A percentile compares a stretch with the other conserved stretches of the same genome.
Evolutionary conservation across 2,113 vertebrate species (phyloP).

Genomic region (Saguinus imperator): DNA sequence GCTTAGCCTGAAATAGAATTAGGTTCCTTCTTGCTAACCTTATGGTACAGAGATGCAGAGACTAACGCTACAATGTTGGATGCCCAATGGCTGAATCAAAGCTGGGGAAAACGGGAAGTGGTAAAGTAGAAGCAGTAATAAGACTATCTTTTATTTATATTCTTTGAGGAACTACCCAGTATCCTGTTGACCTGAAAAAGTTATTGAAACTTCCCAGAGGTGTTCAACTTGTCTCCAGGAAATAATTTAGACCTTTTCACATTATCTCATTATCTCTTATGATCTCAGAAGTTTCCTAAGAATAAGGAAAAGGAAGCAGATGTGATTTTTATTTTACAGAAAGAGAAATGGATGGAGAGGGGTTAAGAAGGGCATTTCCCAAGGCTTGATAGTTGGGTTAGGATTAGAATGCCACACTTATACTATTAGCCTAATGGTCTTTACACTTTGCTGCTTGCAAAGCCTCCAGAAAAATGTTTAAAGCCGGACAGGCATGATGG

Average conservation of each 20-base stretch:
- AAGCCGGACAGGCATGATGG: not conserved
- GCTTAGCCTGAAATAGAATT: not conserved
- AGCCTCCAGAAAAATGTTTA: not conserved
- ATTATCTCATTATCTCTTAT: constrained; percentile 50
- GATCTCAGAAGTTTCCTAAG: constrained; percentile 59
- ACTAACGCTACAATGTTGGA: not conserved
- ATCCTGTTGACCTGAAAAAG: constrained; percentile 61
- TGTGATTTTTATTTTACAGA: constrained; percentile 55
- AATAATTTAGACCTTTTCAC: constrained; percentile 32
- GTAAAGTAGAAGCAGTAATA: constrained; percentile 4
- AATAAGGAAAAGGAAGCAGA: constrained; percentile 58
- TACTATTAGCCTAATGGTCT: not conserved
- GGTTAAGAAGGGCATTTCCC: constrained; percentile 67
- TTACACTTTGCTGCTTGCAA: not conserved
- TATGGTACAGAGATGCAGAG: not conserved
- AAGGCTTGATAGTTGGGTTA: not conserved
- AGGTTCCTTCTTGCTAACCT: not conserved
- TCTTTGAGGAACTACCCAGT: constrained; percentile 58
- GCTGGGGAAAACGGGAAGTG: not conserved
- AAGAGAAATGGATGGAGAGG: constrained; percentile 55
- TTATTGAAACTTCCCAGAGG: constrained; percentile 72
- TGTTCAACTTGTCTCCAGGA: constrained; percentile 11
- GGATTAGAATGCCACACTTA: not conserved
- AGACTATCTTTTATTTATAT: constrained; percentile 26
- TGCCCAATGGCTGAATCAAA: not conserved